These are phyloP conservation scores for Hyperoplus immaculatus DNA, from an alignment of 2,797 vertebrate genomes.

Conservation along the genomic window DNA sequence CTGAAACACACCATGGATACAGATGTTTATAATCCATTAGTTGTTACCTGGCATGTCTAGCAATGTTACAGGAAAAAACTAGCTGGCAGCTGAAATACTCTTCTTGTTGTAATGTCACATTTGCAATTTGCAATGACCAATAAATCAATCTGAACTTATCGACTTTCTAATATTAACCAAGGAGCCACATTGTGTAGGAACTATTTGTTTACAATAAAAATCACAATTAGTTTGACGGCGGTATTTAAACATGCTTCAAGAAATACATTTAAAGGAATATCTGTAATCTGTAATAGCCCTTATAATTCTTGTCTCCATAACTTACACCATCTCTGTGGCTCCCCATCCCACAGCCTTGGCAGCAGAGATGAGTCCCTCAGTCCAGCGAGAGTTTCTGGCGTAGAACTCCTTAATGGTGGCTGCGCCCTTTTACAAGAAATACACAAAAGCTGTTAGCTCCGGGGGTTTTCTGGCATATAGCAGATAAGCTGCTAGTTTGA, in stretches of 20 bases:
- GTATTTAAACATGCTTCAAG: background rate
- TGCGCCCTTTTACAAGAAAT: slow-evolving; percentile 87
- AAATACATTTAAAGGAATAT: background rate
- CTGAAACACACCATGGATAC: background rate
- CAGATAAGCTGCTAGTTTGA: background rate
- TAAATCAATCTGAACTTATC: background rate
- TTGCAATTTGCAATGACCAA: background rate
- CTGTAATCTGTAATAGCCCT: background rate
- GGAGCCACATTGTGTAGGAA: background rate
- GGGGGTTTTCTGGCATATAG: slow-evolving; percentile 26
- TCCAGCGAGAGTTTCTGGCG: slow-evolving; percentile 98
- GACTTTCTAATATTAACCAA: slow-evolving; percentile 1
- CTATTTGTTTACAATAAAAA: background rate
- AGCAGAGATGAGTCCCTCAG: slow-evolving; percentile 97
- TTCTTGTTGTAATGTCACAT: background rate
- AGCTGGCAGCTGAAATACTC: background rate
- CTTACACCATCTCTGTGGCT: slow-evolving; percentile 97
- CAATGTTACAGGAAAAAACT: background rate
- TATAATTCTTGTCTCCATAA: slow-evolving; percentile 67
- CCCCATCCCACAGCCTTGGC: slow-evolving; percentile 99
- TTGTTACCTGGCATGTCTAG: background rate
- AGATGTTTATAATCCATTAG: background rate
- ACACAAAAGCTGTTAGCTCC: slow-evolving; percentile 29
- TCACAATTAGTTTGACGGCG: background rate
- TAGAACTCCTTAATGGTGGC: slow-evolving; percentile 96